Evolutionary conservation across 2,113 vertebrate species (phyloP), one percentile per base, ranked within the genome.

Genomic region (Osmerus mordax): DNA sequence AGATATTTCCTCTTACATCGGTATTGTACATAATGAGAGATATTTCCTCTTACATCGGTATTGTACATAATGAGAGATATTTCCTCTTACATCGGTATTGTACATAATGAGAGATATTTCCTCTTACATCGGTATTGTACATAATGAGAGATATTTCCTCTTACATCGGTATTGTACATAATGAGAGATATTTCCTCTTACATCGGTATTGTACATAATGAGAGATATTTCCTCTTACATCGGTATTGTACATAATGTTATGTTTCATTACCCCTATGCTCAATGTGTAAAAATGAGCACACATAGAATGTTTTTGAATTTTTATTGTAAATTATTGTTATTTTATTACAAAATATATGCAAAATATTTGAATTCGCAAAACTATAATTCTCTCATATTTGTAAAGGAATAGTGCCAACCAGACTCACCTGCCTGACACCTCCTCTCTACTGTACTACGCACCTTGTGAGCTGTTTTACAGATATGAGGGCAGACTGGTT

Each of bases 321-420:
- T 67, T 73, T 41, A 67, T 65, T 72, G 51, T 73, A 60, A 65
- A 72, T 71, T 70, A 41, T 21, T 14, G 59, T 69, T 80, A 55
- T 66, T 84, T 83, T 83, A 86, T 87, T 84, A 87, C 72, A 86
- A 87, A 88, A 84, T 80, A 85, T 81, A 83, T 81, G 32, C 54
- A 81, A 69, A 84, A 76, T 65, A 58, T 14, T 52, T 61, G 53
- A n/a, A 19, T 67, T 73, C 1, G 61, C n/a, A 28, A 32, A 52
- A 53, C 7, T 52, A 58, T 74, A 60, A 28, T 67, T 47, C 41
- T 74, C 32, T 21, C 55, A 59, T 56, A 47, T 59, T 70, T 25
- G 14, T 69, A 23, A 58, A 14, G 23, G 29, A 29, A 13, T 13
- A 19, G 13, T 58, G n/a, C 67, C 56, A 56, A 19, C 18, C 53